Evolutionary conservation across 2,797 vertebrate species (phyloP).

Genomic region (Falco peregrinus): DNA sequence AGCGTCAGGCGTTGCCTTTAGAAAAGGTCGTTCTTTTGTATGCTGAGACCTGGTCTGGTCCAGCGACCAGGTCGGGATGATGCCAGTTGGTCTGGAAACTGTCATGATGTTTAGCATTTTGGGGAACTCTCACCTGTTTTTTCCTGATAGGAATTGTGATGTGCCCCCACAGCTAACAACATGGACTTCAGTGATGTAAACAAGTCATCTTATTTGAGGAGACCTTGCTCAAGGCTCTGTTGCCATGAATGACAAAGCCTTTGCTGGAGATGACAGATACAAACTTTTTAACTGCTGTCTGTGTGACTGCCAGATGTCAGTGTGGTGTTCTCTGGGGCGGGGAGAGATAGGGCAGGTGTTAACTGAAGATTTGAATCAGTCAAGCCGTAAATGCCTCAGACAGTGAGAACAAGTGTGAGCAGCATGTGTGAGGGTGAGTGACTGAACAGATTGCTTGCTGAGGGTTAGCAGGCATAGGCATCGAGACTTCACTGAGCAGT

Average conservation of each 20-base stretch:
- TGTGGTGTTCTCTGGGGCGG: not conserved
- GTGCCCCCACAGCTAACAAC: not conserved
- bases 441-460: not conserved
- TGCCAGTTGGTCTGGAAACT: not conserved
- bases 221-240: not conserved
- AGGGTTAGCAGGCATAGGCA: not conserved
- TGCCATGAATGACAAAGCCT: not conserved
- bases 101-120: not conserved
- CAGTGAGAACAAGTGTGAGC: not conserved
- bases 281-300: not conserved
- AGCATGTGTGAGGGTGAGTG: not conserved
- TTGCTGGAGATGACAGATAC: not conserved
- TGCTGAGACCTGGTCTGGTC: not conserved
- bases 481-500: accelerated
- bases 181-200: accelerated
- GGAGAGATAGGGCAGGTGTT: conserved; percentile 1
- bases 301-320: not conserved
- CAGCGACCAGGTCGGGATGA: not conserved
- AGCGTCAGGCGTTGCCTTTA: not conserved
- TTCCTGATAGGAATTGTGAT: not conserved
- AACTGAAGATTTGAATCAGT: conserved; percentile 28
- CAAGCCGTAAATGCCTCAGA: conserved; percentile 39
- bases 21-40: not conserved
- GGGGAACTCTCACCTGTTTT: not conserved
- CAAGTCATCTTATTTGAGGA: not conserved